Evolutionary conservation across 1,140 invertebrate species (phyloP).

Genomic region (Drosophila bipectinata): DNA sequence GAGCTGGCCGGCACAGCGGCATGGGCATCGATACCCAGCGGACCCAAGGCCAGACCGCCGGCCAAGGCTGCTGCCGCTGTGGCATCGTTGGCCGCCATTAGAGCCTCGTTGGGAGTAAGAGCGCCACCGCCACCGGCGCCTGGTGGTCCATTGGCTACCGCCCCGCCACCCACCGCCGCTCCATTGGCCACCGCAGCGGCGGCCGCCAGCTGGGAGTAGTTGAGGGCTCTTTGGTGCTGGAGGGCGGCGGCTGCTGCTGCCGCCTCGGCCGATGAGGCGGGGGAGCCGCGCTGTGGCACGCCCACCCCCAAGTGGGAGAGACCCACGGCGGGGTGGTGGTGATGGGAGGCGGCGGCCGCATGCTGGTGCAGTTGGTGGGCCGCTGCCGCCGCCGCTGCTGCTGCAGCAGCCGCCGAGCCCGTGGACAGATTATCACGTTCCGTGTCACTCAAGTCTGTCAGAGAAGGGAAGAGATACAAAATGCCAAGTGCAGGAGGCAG

Average conservation of each 20-base stretch:
- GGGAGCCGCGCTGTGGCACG: conserved; percentile 50
- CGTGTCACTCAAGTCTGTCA: conserved; percentile 79
- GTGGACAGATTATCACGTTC: conserved; percentile 83
- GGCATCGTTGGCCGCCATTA: conserved; percentile 74
- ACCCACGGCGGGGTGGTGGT: conserved; percentile 54
- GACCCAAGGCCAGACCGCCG: conserved; percentile 81
- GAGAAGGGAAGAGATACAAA: conserved; percentile 87
- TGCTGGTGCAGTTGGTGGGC: conserved; percentile 74
- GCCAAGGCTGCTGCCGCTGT: conserved; percentile 83
- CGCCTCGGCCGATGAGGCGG: conserved; percentile 58
- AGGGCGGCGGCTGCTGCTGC: conserved; percentile 76
- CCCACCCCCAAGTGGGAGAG: conserved; percentile 73
- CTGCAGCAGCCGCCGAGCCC: conserved; percentile 68
- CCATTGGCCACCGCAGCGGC: conserved; percentile 84
- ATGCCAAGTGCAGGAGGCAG: conserved; percentile 12
- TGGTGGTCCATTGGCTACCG: conserved; percentile 55
- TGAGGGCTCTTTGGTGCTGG: conserved; percentile 88
- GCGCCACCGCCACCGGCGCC: conserved; percentile 56
- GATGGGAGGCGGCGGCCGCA: conserved; percentile 53
- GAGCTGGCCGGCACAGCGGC: conserved; percentile 87
- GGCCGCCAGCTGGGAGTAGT: conserved; percentile 88
- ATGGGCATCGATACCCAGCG: conserved; percentile 74
- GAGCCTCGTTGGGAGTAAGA: conserved; percentile 66
- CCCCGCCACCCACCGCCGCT: conserved; percentile 50
- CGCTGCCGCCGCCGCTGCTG: conserved; percentile 66